Base-by-base conservation (phyloP, 1,140 invertebrate species). In the Oreohelix idahoensis region DNA sequence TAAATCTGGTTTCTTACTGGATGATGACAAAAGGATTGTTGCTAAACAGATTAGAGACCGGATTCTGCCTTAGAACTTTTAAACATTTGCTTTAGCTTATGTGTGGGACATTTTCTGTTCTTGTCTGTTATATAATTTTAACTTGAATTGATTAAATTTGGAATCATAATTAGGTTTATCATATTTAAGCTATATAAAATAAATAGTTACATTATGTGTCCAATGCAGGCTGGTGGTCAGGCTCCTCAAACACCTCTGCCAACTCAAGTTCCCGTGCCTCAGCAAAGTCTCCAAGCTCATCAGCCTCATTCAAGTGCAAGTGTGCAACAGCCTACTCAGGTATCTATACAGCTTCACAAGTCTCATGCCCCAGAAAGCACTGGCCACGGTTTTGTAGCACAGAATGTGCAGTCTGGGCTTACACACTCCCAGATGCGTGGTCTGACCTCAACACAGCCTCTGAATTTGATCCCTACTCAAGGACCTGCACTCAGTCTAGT, bases 21-120 rank as follows among this genome's bases (percentile, higher is more conserved):
- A 92, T 69, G 91, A 91, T 84, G 97, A 99, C 92, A 95, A 96
- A 0, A 95, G 97, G 88, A 95, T 96, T 70, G 97, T 98, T 8
- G 95, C 96, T 70, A 96, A 97, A 88, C 95, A 98, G 92, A 94
- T 99, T 36, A 96, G 96, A 89, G 96, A 96, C 83, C 85, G 90
- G 78, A 87, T 92, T n/a, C n/a, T n/a, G n/a, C n/a, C n/a, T n/a
- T n/a, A n/a, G n/a, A n/a, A n/a, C n/a, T n/a, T n/a, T n/a, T n/a
- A n/a, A n/a, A n/a, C n/a, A n/a, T n/a, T n/a, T 45, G 42, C 15
- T 45, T 5, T 45, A 15, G 53, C 23, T 58, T 58, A n/a, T 58
- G 26, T 58, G 53, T 58, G 20, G 5, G 15, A 58, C 10, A 58
- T 23, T 58, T 20, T 58, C 15, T 58, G 1, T 4, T 23, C 45